Evolutionary conservation across 2,113 vertebrate genomes (phyloP).

Genomic region (Onychorhynchus coronatus): DNA sequence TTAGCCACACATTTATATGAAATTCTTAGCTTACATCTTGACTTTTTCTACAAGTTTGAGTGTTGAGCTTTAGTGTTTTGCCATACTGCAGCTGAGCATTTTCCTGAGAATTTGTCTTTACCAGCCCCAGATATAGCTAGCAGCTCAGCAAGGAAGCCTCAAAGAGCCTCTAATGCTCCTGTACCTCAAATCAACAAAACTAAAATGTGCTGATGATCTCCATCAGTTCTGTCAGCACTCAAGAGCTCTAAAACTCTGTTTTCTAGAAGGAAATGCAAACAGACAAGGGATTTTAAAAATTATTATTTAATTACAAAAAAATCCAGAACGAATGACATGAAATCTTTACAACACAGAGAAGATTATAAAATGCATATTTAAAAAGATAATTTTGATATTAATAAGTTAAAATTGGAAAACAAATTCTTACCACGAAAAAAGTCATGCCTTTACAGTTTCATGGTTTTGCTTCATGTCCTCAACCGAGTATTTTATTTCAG

Average conservation of each 20-base stretch:
- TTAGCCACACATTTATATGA: neutral
- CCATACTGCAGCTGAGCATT: neutral
- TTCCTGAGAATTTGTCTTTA: neutral
- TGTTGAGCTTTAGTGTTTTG: neutral
- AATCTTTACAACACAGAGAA: neutral
- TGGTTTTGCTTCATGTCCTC: neutral
- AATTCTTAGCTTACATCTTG: neutral
- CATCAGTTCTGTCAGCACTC: neutral
- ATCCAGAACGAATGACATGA: neutral
- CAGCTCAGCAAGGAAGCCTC: neutral
- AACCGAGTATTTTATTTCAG: neutral
- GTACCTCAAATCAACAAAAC: neutral
- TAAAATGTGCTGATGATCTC: neutral
- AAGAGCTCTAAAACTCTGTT: neutral
- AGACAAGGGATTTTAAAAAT: neutral
- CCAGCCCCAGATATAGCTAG: neutral
- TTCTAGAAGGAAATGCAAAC: neutral
- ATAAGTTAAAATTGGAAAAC: neutral
- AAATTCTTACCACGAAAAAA: neutral
- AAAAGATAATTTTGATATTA: neutral
- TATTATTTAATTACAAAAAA: neutral
- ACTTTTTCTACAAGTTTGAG: neutral
- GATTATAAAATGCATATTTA: neutral
- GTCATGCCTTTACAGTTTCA: neutral
- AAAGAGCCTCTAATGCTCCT: neutral